A percentile compares a stretch with the other conserved stretches of the same genome.
phyloP scores from a whole-genome alignment of 2,888 invertebrate genomes.

The Uloborus plumipes region DNA sequence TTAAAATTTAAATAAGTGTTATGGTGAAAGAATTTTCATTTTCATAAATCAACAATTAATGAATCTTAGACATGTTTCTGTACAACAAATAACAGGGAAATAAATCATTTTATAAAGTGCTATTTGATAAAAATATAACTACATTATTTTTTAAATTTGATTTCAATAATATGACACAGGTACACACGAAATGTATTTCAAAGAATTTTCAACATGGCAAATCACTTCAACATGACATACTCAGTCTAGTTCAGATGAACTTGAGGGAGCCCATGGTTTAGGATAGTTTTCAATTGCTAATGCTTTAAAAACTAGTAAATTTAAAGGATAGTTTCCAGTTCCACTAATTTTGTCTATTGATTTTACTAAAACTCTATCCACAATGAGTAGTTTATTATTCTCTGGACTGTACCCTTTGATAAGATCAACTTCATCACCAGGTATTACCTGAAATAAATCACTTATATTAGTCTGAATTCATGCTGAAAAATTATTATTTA shows the following conservation, averaged over 20 bases:
- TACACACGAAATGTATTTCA: too few species aligned
- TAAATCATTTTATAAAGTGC: not conserved
- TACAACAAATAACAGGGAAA: not conserved
- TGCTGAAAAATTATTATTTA: too few species aligned
- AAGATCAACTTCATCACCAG: conserved; percentile 85
- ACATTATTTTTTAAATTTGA: too few species aligned
- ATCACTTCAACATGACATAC: not conserved
- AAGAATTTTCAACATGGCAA: not conserved
- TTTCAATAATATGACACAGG: too few species aligned
- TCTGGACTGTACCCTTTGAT: conserved; percentile 78
- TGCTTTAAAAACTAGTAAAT: conserved; percentile 79
- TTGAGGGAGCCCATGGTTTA: conserved; percentile 73
- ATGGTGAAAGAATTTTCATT: too few species aligned
- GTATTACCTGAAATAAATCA: conserved; percentile 74
- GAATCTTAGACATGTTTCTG: too few species aligned
- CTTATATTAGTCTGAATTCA: too few species aligned
- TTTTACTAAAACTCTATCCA: conserved; percentile 80
- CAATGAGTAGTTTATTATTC: conserved; percentile 79
- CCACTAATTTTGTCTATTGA: conserved; percentile 70
- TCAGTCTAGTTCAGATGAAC: not conserved
- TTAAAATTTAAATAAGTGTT: too few species aligned
- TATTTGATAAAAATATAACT: not conserved
- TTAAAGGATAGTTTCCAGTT: conserved; percentile 76
- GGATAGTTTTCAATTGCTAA: conserved; percentile 82
- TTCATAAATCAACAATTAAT: too few species aligned